Conservation (phyloP, 2,797 vertebrate genomes). For the Arnoldichthys spilopterus region DNA sequence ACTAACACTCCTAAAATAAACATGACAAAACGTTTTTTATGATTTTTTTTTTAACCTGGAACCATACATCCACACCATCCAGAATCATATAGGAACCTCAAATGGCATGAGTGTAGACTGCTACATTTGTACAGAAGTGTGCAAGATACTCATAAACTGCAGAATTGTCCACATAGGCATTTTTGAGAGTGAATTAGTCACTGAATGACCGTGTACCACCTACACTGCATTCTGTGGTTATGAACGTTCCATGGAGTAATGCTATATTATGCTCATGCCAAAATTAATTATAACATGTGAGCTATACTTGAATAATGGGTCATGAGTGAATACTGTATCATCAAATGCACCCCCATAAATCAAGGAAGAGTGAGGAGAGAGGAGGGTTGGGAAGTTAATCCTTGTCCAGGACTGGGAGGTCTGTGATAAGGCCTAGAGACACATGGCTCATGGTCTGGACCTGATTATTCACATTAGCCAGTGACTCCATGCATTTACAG, state of each 20-base stretch:
- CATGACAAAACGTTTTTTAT: too few relatives aligned
- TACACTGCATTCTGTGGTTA: conserved; percentile 22
- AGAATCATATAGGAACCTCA: background rate
- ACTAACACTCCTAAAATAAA: background rate
- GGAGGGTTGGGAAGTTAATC: conserved; percentile 43
- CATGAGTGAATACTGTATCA: conserved; percentile 46
- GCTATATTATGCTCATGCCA: conserved; percentile 32
- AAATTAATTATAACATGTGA: conserved; percentile 52
- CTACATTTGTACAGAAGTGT: background rate
- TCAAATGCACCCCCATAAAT: conserved; percentile 57
- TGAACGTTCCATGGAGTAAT: conserved; percentile 44
- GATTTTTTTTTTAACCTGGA: background rate
- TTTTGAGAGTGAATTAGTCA: conserved; percentile 35
- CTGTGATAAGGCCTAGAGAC: conserved; percentile 46
- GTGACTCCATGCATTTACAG: conserved; percentile 73
- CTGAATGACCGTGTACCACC: conserved; percentile 34
- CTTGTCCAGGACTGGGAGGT: conserved; percentile 40
- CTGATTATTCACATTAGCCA: conserved; percentile 78
- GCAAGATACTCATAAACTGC: conserved; percentile 11
- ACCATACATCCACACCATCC: background rate
- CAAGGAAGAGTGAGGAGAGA: conserved; percentile 44
- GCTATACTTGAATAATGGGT: conserved; percentile 48
- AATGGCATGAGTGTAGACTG: background rate
- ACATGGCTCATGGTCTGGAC: conserved; percentile 62
- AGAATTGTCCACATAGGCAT: conserved; percentile 25